Evolutionary conservation across 2,113 vertebrate species (phyloP).

Genomic region (Verasper variegatus): DNA sequence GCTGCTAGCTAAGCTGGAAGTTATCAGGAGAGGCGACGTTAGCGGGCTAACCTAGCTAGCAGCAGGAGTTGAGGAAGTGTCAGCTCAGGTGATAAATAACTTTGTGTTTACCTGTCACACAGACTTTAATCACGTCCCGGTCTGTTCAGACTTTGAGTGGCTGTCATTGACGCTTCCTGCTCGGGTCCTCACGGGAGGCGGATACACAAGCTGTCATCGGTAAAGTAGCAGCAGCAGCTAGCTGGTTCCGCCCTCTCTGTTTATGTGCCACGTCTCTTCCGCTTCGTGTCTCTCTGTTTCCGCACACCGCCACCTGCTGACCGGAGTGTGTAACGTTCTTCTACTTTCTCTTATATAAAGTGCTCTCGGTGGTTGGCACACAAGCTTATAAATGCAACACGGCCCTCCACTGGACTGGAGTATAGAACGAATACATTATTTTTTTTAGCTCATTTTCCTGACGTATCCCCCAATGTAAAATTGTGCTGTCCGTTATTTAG

Average conservation of each 20-base stretch:
- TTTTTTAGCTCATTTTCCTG: too few relatives aligned
- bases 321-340: neutral
- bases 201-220: constrained; percentile 48
- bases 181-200: neutral
- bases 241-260: constrained; percentile 62
- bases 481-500: too few relatives aligned
- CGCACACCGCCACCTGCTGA: constrained; percentile 44
- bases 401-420: neutral
- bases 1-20: constrained; percentile 36
- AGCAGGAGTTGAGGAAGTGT: constrained; percentile 17
- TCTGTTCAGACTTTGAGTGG: constrained; percentile 10
- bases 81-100: neutral
- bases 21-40: constrained; percentile 24
- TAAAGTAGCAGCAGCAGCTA: constrained; percentile 16
- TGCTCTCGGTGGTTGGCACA: neutral
- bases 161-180: constrained; percentile 59
- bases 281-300: constrained; percentile 12
- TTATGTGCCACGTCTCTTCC: constrained; percentile 82
- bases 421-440: too few relatives aligned
- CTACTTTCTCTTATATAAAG: neutral
- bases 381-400: neutral
- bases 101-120: constrained; percentile 51
- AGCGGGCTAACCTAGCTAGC: constrained; percentile 40
- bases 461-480: too few relatives aligned
- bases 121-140: constrained; percentile 50